Percentiles rank a stretch among this genome's conserved stretches.
These are phyloP conservation scores for Crypturellus undulatus DNA, from an alignment of 2,113 vertebrate genomes.

Conservation along the genomic window DNA sequence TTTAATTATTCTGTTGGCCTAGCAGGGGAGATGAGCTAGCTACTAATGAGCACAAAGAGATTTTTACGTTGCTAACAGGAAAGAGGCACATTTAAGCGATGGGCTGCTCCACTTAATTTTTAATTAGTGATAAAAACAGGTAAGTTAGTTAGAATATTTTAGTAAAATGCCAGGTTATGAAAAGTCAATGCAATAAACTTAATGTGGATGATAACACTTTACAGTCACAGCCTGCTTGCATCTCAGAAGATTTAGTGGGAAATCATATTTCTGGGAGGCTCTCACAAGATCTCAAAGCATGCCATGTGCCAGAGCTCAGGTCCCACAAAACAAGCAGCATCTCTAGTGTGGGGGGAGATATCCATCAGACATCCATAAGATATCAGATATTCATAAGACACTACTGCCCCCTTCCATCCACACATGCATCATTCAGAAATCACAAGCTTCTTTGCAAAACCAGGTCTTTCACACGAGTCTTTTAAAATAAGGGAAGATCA, in stretches of 20 bases:
- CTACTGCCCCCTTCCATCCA: background rate
- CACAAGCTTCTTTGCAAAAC: background rate
- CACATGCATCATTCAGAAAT: background rate
- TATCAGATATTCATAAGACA: no score
- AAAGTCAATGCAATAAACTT: background rate
- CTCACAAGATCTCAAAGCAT: background rate
- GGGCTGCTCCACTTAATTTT: background rate
- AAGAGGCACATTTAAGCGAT: background rate
- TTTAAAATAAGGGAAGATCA: background rate
- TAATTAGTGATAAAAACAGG: background rate
- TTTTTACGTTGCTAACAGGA: background rate
- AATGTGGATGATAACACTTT: background rate
- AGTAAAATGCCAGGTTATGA: background rate
- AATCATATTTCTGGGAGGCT: background rate
- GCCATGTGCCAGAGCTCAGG: background rate
- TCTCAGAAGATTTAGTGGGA: background rate
- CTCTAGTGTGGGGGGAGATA: background rate
- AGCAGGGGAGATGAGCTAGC: background rate
- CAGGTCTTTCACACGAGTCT: background rate
- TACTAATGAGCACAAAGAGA: background rate
- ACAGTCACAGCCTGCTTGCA: background rate
- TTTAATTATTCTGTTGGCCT: background rate
- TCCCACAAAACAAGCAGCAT: background rate
- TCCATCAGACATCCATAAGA: background rate
- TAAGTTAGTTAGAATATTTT: slow-evolving; percentile 3